Percentiles rank a stretch among this genome's conserved stretches.
Evolutionary conservation across 2,888 invertebrate genomes (phyloP).

Genomic region (Chironomus riparius): DNA sequence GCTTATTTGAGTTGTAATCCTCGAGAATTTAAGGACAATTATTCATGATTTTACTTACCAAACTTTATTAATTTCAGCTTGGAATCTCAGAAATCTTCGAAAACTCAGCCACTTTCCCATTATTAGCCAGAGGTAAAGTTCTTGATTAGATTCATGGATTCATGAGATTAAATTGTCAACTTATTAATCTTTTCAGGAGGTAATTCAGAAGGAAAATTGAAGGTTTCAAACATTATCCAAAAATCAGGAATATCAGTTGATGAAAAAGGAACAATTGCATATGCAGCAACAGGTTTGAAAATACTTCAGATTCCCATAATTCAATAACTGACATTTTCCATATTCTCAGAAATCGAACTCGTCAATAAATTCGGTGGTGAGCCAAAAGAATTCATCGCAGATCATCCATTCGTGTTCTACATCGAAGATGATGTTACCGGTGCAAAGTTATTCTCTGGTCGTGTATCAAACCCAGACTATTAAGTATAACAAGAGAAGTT

Average conservation of each 20-base stretch:
- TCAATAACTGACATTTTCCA: conserved; percentile 27
- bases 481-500: not conserved
- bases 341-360: conserved; percentile 55
- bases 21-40: no score
- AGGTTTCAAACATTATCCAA: conserved; percentile 62
- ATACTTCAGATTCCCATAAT: not conserved
- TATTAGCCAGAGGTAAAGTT: conserved; percentile 49
- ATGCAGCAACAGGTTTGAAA: not conserved
- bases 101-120: conserved; percentile 58
- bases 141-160: no score
- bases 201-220: conserved; percentile 44
- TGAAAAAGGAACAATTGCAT: conserved; percentile 47
- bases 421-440: conserved; percentile 65
- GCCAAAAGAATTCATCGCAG: conserved; percentile 53
- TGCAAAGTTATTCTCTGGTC: conserved; percentile 66
- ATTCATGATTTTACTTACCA: not conserved
- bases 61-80: conserved; percentile 30
- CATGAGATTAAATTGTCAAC: no score
- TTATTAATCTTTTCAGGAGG: conserved; percentile 32
- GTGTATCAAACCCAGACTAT: conserved; percentile 54
- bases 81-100: conserved; percentile 66
- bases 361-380: conserved; percentile 65
- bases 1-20: no score
- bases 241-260: conserved; percentile 68
- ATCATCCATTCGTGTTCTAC: conserved; percentile 70